Evolutionary conservation across 2,888 invertebrate genomes (phyloP).

Genomic region (Folsomia candida): DNA sequence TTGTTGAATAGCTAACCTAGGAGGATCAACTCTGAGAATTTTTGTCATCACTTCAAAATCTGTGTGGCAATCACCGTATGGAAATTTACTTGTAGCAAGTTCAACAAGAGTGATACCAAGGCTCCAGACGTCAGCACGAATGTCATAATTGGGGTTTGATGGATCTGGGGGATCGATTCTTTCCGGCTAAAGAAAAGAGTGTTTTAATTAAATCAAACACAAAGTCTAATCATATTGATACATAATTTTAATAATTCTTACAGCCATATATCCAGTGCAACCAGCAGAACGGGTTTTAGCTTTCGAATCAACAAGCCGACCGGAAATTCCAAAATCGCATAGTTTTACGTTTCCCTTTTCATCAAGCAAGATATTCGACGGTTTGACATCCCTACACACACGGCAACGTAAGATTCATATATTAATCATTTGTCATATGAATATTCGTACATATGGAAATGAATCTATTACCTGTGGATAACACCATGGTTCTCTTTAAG

Average conservation of each 20-base stretch:
- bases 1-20: slow-evolving; percentile 54
- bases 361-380: slow-evolving; percentile 96
- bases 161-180: slow-evolving; percentile 93
- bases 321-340: slow-evolving; percentile 99
- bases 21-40: slow-evolving; percentile 86
- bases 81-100: slow-evolving; percentile 93
- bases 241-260: slow-evolving; percentile 58
- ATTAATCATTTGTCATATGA: not conserved
- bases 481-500: slow-evolving; percentile 95
- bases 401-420: not conserved
- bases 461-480: slow-evolving; percentile 65
- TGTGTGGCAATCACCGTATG: slow-evolving; percentile 89
- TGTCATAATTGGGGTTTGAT: slow-evolving; percentile 92
- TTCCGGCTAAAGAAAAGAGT: slow-evolving; percentile 70
- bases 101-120: slow-evolving; percentile 94
- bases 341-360: slow-evolving; percentile 92
- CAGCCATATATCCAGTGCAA: slow-evolving; percentile 99
- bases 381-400: slow-evolving; percentile 80
- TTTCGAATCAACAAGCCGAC: slow-evolving; percentile 94
- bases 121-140: slow-evolving; percentile 99
- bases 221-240: too few species aligned
- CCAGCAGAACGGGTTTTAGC: slow-evolving; percentile 95
- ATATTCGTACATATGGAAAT: not conserved
- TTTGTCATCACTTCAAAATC: slow-evolving; percentile 95
- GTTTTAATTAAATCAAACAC: not conserved